Evolutionary conservation across 2,113 vertebrate species (phyloP).

Genomic region (Campylomormyrus tamandua): DNA sequence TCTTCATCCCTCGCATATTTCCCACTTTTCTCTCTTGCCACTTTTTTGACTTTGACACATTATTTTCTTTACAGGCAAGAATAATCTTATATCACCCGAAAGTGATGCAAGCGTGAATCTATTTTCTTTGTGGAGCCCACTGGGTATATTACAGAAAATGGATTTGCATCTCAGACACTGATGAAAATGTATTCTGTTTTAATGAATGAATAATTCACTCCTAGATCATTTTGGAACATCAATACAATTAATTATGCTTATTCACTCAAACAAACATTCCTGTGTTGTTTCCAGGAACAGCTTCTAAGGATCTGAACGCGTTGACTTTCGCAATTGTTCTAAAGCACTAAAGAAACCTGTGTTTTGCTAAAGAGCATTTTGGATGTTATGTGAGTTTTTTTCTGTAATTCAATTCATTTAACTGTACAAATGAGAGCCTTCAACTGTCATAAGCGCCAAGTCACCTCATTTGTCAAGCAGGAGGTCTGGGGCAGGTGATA

Average conservation of each 20-base stretch:
- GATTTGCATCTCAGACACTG: neutral
- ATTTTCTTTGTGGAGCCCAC: slow-evolving; percentile 32
- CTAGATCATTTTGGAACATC: neutral
- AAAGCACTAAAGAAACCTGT: neutral
- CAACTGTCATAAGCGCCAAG: neutral
- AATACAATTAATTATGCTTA: neutral
- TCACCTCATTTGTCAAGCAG: neutral
- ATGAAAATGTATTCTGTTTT: slow-evolving; percentile 4
- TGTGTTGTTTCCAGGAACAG: neutral
- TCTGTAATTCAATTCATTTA: neutral
- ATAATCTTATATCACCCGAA: slow-evolving; percentile 41
- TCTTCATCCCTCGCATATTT: slow-evolving; percentile 37
- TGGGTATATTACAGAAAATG: slow-evolving; percentile 15
- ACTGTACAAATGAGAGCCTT: neutral
- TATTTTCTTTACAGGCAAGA: slow-evolving; percentile 40
- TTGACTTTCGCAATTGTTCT: neutral
- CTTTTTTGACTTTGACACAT: slow-evolving; percentile 50
- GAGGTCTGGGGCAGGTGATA: neutral
- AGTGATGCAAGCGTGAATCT: slow-evolving; percentile 32
- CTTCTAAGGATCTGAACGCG: neutral
- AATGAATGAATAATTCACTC: neutral
- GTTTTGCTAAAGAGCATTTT: neutral
- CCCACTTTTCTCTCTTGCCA: slow-evolving; percentile 22
- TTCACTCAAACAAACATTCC: neutral
- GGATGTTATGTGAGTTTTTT: neutral